A percentile compares a stretch with the other conserved stretches of the same genome.
phyloP scores from a whole-genome alignment of 2,888 invertebrate genomes.

The Teinopalpus imperialis region DNA sequence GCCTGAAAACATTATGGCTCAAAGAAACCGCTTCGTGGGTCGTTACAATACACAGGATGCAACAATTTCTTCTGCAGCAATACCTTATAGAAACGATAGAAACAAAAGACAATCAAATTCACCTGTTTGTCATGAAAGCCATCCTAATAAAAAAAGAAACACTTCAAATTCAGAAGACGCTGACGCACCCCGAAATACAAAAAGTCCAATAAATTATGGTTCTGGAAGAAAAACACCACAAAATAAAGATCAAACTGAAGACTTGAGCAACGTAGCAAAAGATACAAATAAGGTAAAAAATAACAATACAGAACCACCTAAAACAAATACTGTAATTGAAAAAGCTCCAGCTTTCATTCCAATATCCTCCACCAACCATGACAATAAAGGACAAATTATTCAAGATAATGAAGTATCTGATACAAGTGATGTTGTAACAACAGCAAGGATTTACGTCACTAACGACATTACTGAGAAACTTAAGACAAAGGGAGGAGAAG shows the following conservation, averaged over 20 bases:
- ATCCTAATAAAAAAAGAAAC: slow-evolving; percentile 55
- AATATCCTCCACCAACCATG: slow-evolving; percentile 53
- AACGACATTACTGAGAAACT: slow-evolving; percentile 70
- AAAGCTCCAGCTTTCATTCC: slow-evolving; percentile 56
- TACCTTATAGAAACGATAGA: slow-evolving; percentile 31
- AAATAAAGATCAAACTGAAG: slow-evolving; percentile 30
- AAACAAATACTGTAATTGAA: slow-evolving; percentile 34
- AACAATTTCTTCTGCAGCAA: slow-evolving; percentile 27
- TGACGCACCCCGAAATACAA: slow-evolving; percentile 37
- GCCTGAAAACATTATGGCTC: slow-evolving; percentile 11
- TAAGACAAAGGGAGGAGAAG: slow-evolving; percentile 65
- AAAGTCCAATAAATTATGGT: slow-evolving; percentile 32
- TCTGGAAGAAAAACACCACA: slow-evolving; percentile 40
- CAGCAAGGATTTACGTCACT: slow-evolving; percentile 76
- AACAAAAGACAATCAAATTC: slow-evolving; percentile 68
- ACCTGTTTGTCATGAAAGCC: slow-evolving; percentile 54
- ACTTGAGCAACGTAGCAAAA: slow-evolving; percentile 20
- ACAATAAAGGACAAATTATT: slow-evolving; percentile 65
- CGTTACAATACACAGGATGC: slow-evolving; percentile 32
- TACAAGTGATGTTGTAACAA: slow-evolving; percentile 61
- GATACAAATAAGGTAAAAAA: slow-evolving; percentile 29
- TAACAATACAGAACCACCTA: slow-evolving; percentile 28
- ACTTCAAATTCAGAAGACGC: slow-evolving; percentile 36
- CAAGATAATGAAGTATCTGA: slow-evolving; percentile 75
- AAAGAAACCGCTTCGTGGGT: slow-evolving; percentile 28